phyloP scores from a whole-genome alignment of 2,797 vertebrate genomes.

The Myripristis jacobus region DNA sequence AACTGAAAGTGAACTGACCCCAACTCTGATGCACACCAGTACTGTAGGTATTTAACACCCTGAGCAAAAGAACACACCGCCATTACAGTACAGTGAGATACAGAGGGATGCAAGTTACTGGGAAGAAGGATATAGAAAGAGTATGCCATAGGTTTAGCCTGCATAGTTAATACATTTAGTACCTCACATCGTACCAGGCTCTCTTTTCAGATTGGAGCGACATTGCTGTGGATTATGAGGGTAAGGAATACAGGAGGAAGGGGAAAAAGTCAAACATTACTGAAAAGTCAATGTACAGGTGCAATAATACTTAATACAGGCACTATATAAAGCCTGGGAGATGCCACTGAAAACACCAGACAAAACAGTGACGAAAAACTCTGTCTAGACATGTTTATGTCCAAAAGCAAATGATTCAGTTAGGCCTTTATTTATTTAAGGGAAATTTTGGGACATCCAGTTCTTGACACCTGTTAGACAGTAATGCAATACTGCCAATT shows the following conservation, averaged over 20 bases:
- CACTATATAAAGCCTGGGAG: not conserved
- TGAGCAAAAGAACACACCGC: constrained; percentile 26
- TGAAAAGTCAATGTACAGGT: not conserved
- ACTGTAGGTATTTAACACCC: constrained; percentile 10
- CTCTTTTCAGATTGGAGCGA: constrained; percentile 65
- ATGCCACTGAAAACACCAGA: no score
- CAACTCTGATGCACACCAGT: constrained; percentile 25
- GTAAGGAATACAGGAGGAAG: constrained; percentile 29
- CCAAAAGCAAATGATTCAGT: not conserved
- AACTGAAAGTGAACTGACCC: constrained; percentile 52
- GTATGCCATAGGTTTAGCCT: constrained; percentile 13
- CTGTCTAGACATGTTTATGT: no score
- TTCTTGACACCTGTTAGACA: not conserved
- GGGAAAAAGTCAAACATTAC: not conserved
- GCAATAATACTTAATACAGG: no score
- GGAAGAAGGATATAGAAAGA: constrained; percentile 20
- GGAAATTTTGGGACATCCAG: not conserved
- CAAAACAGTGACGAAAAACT: no score
- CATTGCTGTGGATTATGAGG: constrained; percentile 61
- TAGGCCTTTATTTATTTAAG: not conserved
- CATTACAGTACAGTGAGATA: constrained; percentile 12
- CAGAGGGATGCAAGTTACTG: constrained; percentile 52
- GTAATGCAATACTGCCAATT: not conserved
- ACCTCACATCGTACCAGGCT: constrained; percentile 60
- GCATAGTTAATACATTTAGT: constrained; percentile 39